A percentile compares a stretch with the other conserved stretches of the same genome.
These are phyloP conservation scores for Chaetura pelagica DNA, from an alignment of 2,113 vertebrate species.

Conservation along the genomic window DNA sequence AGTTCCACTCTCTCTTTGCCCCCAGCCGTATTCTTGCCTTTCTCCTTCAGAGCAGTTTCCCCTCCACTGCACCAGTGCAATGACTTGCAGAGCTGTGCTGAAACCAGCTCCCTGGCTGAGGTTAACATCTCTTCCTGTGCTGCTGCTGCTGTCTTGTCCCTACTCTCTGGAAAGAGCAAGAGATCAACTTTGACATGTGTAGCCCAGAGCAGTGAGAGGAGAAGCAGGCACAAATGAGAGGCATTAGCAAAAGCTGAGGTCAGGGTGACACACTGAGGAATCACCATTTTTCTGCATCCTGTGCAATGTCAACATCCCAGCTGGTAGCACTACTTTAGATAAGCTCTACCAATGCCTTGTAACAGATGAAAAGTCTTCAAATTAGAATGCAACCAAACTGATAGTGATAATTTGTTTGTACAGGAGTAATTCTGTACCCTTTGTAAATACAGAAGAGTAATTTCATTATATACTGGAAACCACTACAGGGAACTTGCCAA, in stretches of 20 bases:
- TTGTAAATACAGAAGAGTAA: background rate
- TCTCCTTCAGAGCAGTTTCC: background rate
- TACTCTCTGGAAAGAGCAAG: background rate
- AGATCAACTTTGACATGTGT: background rate
- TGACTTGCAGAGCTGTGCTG: background rate
- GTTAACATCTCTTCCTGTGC: background rate
- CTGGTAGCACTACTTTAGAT: background rate
- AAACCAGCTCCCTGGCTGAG: background rate
- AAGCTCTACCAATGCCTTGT: background rate
- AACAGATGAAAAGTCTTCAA: background rate
- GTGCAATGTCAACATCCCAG: background rate
- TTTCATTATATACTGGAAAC: background rate
- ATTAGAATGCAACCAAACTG: background rate
- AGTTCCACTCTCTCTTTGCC: background rate
- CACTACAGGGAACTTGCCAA: background rate
- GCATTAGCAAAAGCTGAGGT: background rate
- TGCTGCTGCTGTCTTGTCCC: rapidly evolving
- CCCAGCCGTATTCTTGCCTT: background rate
- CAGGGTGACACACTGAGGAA: background rate
- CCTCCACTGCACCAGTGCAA: background rate
- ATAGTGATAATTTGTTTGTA: background rate
- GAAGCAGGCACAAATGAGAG: background rate
- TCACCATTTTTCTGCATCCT: background rate
- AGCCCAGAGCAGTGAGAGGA: background rate
- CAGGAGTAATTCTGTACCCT: background rate